Evolutionary conservation across 2,113 vertebrate species (phyloP), one percentile per base, ranked within the genome.

Genomic region (Ariopsis seemanni): DNA sequence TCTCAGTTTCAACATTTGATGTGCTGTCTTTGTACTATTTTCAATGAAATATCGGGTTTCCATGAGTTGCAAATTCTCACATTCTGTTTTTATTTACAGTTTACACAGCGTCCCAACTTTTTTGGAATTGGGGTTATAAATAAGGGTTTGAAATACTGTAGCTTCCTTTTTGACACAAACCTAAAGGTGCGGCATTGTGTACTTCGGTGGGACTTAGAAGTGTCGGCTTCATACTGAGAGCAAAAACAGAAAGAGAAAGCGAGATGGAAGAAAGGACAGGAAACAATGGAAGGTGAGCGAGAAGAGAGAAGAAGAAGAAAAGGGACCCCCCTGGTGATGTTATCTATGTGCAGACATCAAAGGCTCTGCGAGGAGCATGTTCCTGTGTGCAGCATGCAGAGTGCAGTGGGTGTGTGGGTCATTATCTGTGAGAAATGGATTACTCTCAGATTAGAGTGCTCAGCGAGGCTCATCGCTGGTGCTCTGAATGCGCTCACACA

Each of bases 391-490:
- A 57, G 75, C 69, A 82, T 77, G 91, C 55, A 52, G 74, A 86
- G 90, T 87, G 86, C 71, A 84, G 84, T 55, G 79, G 75, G 86
- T 86, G 85, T 87, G 90, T 77, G 85, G 92, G 92, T 94, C 93
- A 93, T 95, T 95, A 95, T 94, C 91, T 93, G 90, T 83, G 85
- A 94, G 93, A 94, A 94, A 95, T 94, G 93, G 94, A 95, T 95
- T 94, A 94, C 94, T 92, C 91, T 93, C 88, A 94, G 94, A 95
- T 95, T 94, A 94, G 93, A 94, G 92, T 93, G 92, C 91, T 90
- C 91, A 91, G 92, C 89, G 86, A 91, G 88, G 91, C 88, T 91
- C 90, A 90, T 93, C 88, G 85, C 90, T 83, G 88, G 67, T 89
- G 90, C 91, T 83, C 79, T 30, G 86, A 84, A 88, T 65, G 75